A percentile compares a stretch with the other conserved stretches of the same genome.
phyloP scores from a whole-genome alignment of 2,797 vertebrate species.

The Gallinago nigripennis region DNA sequence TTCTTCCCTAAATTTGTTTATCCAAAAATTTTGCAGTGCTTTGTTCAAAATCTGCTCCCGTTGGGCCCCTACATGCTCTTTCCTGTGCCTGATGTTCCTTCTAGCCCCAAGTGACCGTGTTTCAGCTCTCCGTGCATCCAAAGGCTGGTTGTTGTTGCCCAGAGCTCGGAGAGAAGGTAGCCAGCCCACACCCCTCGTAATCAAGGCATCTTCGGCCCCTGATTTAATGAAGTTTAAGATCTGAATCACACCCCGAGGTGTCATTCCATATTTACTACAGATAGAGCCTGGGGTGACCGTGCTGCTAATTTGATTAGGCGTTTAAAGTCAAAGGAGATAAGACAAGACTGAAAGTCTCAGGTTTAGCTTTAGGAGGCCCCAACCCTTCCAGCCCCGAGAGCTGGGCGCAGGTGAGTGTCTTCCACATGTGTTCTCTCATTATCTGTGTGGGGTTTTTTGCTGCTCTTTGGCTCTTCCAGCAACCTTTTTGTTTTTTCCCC shows the following conservation, averaged over 20 bases:
- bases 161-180: neutral
- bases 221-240: constrained; percentile 18
- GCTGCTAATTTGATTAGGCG: neutral
- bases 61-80: fast-evolving
- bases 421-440: neutral
- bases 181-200: neutral
- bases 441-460: neutral
- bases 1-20: neutral
- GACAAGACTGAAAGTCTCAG: neutral
- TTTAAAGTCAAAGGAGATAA: constrained; percentile 9
- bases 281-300: neutral
- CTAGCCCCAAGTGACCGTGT: neutral
- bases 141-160: neutral
- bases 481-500: neutral
- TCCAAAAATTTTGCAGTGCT: neutral
- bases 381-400: neutral
- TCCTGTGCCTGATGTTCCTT: neutral
- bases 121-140: neutral
- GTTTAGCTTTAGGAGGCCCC: constrained; percentile 5
- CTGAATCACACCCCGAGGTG: constrained; percentile 18
- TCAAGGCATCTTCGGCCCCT: neutral
- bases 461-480: neutral
- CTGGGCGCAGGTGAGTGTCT: neutral
- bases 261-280: neutral
- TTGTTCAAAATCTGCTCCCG: neutral